phyloP scores from a whole-genome alignment of 2,113 vertebrate species.

The Thryonomys swinderianus region DNA sequence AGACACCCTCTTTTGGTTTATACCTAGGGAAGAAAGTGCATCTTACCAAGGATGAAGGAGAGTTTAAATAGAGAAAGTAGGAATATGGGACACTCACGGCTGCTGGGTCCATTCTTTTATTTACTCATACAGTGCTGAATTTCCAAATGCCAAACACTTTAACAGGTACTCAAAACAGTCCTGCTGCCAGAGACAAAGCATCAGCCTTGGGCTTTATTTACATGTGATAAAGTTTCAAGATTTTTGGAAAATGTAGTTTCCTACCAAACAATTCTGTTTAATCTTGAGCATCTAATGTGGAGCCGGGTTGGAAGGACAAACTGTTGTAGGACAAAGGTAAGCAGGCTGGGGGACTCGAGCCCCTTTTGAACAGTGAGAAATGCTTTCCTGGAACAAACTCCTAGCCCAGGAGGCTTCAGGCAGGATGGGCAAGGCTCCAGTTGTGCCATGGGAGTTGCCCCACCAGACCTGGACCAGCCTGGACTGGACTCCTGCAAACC shows the following conservation, averaged over 20 bases:
- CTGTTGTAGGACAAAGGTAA: too few species aligned
- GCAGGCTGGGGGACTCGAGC: background rate
- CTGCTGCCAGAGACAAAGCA: background rate
- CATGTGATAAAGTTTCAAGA: background rate
- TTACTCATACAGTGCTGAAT: background rate
- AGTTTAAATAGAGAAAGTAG: background rate
- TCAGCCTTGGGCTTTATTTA: background rate
- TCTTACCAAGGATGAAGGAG: background rate
- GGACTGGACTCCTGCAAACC: background rate
- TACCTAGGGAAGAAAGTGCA: background rate
- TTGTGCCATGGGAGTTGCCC: too few species aligned
- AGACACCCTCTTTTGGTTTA: background rate
- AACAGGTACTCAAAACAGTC: background rate
- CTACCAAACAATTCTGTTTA: background rate
- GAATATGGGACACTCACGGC: background rate
- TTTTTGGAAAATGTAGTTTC: background rate
- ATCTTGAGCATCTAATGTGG: background rate
- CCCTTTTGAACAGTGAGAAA: background rate
- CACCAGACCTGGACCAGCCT: too few species aligned
- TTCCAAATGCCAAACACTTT: conserved; percentile 10
- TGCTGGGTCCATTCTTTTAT: background rate
- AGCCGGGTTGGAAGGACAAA: background rate
- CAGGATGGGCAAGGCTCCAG: background rate
- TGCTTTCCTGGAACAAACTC: background rate
- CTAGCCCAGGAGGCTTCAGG: background rate